Evolutionary conservation across 2,797 vertebrate species (phyloP).

Genomic region (Pseudochaenichthys georgianus): DNA sequence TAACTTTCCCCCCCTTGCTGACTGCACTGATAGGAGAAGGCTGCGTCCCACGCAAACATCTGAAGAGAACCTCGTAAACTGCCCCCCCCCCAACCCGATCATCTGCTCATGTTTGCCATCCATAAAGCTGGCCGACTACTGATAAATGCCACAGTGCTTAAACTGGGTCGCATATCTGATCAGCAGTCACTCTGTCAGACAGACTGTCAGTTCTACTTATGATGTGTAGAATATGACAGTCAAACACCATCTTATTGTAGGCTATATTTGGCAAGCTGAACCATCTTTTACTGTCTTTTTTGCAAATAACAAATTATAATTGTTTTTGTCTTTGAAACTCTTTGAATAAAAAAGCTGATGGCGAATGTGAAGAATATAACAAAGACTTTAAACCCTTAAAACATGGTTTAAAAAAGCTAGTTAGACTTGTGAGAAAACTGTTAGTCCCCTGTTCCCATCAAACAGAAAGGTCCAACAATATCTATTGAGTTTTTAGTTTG

Average conservation of each 20-base stretch:
- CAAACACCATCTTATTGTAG: not conserved
- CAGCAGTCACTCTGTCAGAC: conserved; percentile 57
- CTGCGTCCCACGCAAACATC: conserved; percentile 53
- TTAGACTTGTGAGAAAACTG: conserved; percentile 38
- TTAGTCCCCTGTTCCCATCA: conserved; percentile 22
- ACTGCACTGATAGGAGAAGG: conserved; percentile 58
- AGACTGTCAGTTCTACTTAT: conserved; percentile 48
- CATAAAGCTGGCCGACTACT: conserved; percentile 69
- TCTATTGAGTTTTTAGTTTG: conserved; percentile 53
- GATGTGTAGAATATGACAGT: conserved; percentile 26
- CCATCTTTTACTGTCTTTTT: conserved; percentile 12
- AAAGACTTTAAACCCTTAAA: not conserved
- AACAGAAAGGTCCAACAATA: conserved; percentile 36
- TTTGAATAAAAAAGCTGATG: not conserved
- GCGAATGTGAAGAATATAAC: not conserved
- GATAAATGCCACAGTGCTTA: conserved; percentile 71
- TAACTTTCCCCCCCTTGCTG: conserved; percentile 35
- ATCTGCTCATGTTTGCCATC: conserved; percentile 62
- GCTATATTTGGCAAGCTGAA: not conserved
- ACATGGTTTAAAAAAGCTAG: not conserved
- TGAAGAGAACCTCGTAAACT: conserved; percentile 50
- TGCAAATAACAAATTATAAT: not conserved
- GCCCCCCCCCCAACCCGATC: conserved; percentile 30
- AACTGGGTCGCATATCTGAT: conserved; percentile 72
- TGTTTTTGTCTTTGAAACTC: not conserved